phyloP scores from a whole-genome alignment of 2,797 vertebrate species.

The Gymnoscopelus microlampas region DNA sequence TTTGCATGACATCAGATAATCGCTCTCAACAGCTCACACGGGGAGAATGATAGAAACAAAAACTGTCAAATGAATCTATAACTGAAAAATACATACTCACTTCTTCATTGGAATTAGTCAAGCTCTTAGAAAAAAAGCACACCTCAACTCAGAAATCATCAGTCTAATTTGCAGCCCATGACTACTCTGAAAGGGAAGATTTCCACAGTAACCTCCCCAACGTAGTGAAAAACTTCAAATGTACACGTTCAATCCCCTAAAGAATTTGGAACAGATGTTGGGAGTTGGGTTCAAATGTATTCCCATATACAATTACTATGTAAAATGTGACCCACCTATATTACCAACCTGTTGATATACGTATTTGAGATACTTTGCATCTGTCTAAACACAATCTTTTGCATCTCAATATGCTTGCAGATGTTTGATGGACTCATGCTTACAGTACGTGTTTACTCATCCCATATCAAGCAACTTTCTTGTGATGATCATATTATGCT shows the following conservation, averaged over 20 bases:
- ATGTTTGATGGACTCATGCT: not conserved
- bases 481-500: not conserved
- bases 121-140: conserved; percentile 52
- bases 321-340: not conserved
- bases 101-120: conserved; percentile 58
- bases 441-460: not conserved
- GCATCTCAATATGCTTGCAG: not conserved
- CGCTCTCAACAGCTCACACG: conserved; percentile 48
- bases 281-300: no score
- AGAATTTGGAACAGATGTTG: not conserved
- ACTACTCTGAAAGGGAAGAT: conserved; percentile 7
- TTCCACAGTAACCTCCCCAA: conserved; percentile 5
- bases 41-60: conserved; percentile 21
- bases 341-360: not conserved
- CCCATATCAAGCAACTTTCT: no score
- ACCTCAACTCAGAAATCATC: conserved; percentile 58
- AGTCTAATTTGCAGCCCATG: conserved; percentile 28
- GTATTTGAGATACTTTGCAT: not conserved
- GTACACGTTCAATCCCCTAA: not conserved
- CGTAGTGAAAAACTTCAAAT: not conserved
- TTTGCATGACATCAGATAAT: conserved; percentile 59
- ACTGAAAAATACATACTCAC: conserved; percentile 64
- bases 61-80: conserved; percentile 64
- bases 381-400: not conserved
- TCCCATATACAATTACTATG: not conserved